Conservation (phyloP, 2,113 vertebrate species). For the Bothrops jararaca region DNA sequence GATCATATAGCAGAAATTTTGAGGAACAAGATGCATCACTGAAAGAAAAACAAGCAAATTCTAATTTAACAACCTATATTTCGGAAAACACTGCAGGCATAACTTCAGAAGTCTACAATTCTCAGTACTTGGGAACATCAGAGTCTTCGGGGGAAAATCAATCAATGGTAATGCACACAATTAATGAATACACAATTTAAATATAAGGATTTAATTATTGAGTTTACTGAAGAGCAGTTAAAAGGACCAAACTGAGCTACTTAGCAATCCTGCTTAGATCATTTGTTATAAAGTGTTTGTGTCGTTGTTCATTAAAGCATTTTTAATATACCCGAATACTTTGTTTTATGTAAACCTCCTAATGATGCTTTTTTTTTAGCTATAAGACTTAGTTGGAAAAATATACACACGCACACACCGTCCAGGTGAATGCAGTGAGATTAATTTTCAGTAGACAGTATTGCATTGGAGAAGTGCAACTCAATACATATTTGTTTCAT, state of each 20-base stretch:
- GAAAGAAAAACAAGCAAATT: constrained; percentile 48
- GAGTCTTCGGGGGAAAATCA: constrained; percentile 46
- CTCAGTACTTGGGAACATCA: constrained; percentile 34
- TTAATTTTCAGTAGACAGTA: not conserved
- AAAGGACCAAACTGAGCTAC: not conserved
- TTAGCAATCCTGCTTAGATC: not conserved
- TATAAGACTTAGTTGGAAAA: not conserved
- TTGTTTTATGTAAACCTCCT: not conserved
- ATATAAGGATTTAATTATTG: not conserved
- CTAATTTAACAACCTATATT: not conserved
- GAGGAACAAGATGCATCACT: constrained; percentile 62
- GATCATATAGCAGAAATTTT: constrained; percentile 66
- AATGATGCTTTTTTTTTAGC: not conserved
- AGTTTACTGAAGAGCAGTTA: not conserved
- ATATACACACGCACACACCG: not conserved
- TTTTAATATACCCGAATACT: not conserved
- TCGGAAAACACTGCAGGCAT: constrained; percentile 9
- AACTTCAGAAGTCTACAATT: constrained; percentile 19
- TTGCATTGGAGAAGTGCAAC: not conserved
- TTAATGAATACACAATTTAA: not conserved
- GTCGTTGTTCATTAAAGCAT: not conserved
- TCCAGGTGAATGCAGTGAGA: not conserved
- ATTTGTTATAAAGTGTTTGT: not conserved
- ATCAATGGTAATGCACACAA: constrained; percentile 46
- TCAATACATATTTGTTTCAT: not conserved